phyloP scores from a whole-genome alignment of 2,797 vertebrate species.

The Oreochromis grahami region DNA sequence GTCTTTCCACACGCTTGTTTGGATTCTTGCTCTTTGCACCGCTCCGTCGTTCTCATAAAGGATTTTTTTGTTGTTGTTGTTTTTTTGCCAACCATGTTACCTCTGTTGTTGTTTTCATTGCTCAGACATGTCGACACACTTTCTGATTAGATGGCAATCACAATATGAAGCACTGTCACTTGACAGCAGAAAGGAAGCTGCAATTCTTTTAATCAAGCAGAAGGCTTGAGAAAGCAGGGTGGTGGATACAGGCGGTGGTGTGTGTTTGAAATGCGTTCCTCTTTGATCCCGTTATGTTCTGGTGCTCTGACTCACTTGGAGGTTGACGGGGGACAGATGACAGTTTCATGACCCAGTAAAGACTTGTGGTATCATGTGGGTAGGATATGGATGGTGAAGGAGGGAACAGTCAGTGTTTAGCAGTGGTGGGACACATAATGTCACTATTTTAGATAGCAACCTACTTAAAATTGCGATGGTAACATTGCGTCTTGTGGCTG shows the following conservation, averaged over 20 bases:
- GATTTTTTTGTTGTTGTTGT: not conserved
- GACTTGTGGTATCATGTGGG: not conserved
- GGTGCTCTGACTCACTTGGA: slow-evolving; percentile 2
- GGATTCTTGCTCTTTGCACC: not conserved
- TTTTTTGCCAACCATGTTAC: not conserved
- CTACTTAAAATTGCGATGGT: not conserved
- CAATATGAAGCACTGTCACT: not conserved
- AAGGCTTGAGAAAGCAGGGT: not conserved
- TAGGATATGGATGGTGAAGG: not conserved
- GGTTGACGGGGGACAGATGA: slow-evolving; percentile 26
- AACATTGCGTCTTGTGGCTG: not conserved
- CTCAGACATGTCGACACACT: slow-evolving; percentile 8
- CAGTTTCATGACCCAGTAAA: slow-evolving; percentile 29
- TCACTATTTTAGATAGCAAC: not conserved
- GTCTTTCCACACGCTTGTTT: not conserved
- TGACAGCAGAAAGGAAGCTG: not conserved
- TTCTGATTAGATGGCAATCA: slow-evolving; percentile 10
- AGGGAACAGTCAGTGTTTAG: not conserved
- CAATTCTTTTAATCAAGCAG: not conserved
- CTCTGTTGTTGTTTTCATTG: slow-evolving; percentile 19
- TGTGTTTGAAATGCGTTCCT: not conserved
- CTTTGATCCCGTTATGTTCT: slow-evolving; percentile 26
- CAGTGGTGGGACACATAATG: not conserved
- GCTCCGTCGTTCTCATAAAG: slow-evolving; percentile 22
- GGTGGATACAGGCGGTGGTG: not conserved